Evolutionary conservation across 1,140 invertebrate genomes (phyloP), one percentile per base, ranked within the genome.

Genomic region (Drosophila micromelanica): DNA sequence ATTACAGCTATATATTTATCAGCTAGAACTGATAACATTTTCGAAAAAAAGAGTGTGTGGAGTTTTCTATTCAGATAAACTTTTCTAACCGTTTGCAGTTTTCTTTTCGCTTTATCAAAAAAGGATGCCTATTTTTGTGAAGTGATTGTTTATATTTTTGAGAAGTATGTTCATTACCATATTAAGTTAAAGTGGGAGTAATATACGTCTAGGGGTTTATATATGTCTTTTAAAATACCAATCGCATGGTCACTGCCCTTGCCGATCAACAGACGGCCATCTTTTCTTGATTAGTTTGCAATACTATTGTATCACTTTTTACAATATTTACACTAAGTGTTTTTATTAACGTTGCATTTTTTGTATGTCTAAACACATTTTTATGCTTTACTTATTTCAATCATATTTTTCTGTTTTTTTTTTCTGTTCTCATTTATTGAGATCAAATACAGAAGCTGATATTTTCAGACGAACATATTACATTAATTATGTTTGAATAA

Each of bases 311-410:
- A 73, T 68, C 61, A 62, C 67, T 79, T 82, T 87, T 87, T 87
- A 87, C 82, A 87, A 87, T 87, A 87, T 87, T 87, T 87, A 87
- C 82, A 87, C 82, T 87, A 87, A 87, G 84, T 89, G 79, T 82
- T 73, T 77, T 56, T 68, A 45, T 63, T 71, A 62, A 52, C 63
- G n/a, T 65, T 55, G 54, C 30, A 52, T 57, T 62, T 71, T 27
- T 38, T 75, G 65, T 71, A 75, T 64, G 32, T 63, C 68, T 75
- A 51, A 62, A 71, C 32, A 35, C n/a, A 27, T 27, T 62, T 51
- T 27, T 51, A 15, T 48, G 15, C 11, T 42, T 70, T 62, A 62
- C 48, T 70, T 61, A 54, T 60, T 40, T 68, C 42, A 68, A 67
- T 67, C 40, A 38, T 57, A 46, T 48, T 57, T 72, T 72, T 57